Base-by-base conservation (phyloP, 2,888 invertebrate species). In the Pristionchus exspectatus region DNA sequence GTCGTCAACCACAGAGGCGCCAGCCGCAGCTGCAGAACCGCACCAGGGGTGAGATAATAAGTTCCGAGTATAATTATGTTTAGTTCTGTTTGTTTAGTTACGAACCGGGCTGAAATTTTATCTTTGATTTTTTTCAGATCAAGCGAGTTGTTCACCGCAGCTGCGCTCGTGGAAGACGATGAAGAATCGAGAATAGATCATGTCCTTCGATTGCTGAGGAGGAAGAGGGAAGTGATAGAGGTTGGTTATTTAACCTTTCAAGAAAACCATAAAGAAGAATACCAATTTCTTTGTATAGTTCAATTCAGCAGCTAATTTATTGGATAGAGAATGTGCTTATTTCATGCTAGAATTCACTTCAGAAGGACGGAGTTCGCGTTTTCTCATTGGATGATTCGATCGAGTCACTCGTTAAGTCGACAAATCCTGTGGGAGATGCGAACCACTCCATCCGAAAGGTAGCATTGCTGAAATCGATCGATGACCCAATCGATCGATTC, bases 351-450 rank as follows among this genome's bases (percentile, higher is more conserved):
- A 74, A 33, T 50, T 1, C n/a, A 54, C n/a, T 56, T 54, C 50
- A 85, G 84, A 85, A 85, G 84, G 84, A 85, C 30, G 84, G 84
- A 1, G 84, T 85, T 30, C 84, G 84, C 24, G 84, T 85, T 30
- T 85, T 85, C 56, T 85, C 84, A 10, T 59, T 85, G 33, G 84
- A 85, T 21, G 84, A 85, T 59, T 56, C 81, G 0, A 85, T 59
- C 21, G 84, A 85, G 21, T 85, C 59, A 0, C 59, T 63, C 18
- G 63, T 85, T 14, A 59, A 85, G 30, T 81, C 81, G 24, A 59
- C 56, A 14, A 85, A 56, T 24, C 59, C 84, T 10, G 50, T 85
- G 2, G 84, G 84, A 56, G 84, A 85, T n/a, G 14, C 59, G 0
- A 85, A 85, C 30, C 84, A 85, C 59, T 85, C 84, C 16, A 85